Base-by-base conservation (phyloP, 2,888 invertebrate genomes). In the Pharmacophagus antenor region DNA sequence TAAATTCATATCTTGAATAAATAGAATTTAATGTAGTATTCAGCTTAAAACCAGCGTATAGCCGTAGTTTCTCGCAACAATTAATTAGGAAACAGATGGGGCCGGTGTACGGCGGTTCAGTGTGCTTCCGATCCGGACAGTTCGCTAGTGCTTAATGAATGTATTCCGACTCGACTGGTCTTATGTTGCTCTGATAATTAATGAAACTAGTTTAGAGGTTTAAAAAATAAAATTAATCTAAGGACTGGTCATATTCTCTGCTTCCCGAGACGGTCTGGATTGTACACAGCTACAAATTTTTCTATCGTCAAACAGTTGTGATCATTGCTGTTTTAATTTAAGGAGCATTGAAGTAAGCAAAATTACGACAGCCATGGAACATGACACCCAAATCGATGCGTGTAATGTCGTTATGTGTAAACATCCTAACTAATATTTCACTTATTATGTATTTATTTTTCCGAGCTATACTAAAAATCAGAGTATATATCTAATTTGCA, bases 51-150 rank as follows among this genome's bases (percentile, higher is more conserved):
- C 46, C 31, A 15, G 31, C 12, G 37, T 37, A n/a, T 37, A 37
- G 37, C 42, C 10, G 46, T 17, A 50, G 57, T 58, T 58, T 52
- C 46, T 17, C 51, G 47, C 15, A 58, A 52, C 52, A 58, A 58
- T 52, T 58, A 58, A 58, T 58, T 52, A 58, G 52, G 58, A 52
- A 52, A 58, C 52, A 52, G 57, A 51, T 58, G 57, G 31, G 46
- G 17, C 31, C n/a, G 57, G 57, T 46, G 51, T 37, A 37, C n/a
- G n/a, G 18, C 5, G 37, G 58, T 31, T 58, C 58, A 52, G 51
- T 44, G 47, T 23, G 52, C 52, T 58, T 58, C 47, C 46, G 57
- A 46, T 27, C 51, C 42, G 51, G 58, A 58, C 58, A 58, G 44
- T 47, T 47, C 47, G 52, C 51, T 47, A 15, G 31, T 18, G 47